Percentiles rank a stretch among this genome's conserved stretches.
Evolutionary conservation across 2,113 vertebrate species (phyloP).

Genomic region (Podiceps cristatus): DNA sequence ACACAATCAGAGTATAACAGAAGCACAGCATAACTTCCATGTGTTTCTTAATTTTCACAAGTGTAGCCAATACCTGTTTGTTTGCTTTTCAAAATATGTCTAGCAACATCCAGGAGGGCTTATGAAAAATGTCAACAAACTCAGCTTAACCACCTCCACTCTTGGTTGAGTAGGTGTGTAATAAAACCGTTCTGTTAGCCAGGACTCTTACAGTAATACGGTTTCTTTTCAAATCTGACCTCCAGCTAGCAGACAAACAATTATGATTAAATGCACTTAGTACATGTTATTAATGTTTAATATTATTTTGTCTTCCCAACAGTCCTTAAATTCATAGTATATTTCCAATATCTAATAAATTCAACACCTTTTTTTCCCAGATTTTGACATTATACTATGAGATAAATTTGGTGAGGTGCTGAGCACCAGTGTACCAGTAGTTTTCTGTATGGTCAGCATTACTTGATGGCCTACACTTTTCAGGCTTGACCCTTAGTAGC

Average conservation of each 20-base stretch:
- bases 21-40: neutral
- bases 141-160: neutral
- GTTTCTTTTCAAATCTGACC: neutral
- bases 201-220: neutral
- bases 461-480: neutral
- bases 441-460: neutral
- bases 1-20: neutral
- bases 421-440: neutral
- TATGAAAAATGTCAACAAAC: neutral
- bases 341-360: neutral
- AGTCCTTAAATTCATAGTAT: neutral
- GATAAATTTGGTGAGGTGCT: neutral
- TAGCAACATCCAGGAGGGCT: neutral
- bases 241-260: neutral
- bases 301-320: neutral
- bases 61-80: neutral
- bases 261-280: neutral
- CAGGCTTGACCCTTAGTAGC: neutral
- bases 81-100: neutral
- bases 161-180: neutral
- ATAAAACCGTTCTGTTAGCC: neutral
- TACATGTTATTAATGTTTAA: neutral
- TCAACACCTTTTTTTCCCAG: neutral
- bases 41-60: neutral
- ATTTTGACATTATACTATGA: neutral